Evolutionary conservation across 2,888 invertebrate species (phyloP).

Genomic region (Diaprepes abbreviatus): DNA sequence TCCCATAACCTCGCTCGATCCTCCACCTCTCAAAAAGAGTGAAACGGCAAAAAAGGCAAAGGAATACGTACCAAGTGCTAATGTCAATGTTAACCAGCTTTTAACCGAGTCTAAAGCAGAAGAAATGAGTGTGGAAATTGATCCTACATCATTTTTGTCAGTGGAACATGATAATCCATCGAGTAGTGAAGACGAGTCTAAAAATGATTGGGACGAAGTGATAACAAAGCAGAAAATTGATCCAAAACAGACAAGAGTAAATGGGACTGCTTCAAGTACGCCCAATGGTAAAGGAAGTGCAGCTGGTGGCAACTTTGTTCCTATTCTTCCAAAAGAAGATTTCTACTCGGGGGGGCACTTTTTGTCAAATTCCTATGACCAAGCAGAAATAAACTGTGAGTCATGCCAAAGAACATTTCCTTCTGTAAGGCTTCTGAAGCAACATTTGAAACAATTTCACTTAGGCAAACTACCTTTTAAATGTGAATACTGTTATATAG

Average conservation of each 20-base stretch:
- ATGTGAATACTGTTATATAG: constrained; percentile 61
- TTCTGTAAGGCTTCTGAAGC: constrained; percentile 58
- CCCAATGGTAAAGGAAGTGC: constrained; percentile 52
- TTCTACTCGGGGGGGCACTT: constrained; percentile 62
- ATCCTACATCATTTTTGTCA: constrained; percentile 61
- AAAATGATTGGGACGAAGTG: constrained; percentile 62
- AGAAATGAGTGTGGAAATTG: constrained; percentile 65
- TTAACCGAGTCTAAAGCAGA: constrained; percentile 62
- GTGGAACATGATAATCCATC: constrained; percentile 53
- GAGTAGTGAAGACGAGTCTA: constrained; percentile 37
- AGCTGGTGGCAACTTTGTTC: constrained; percentile 51
- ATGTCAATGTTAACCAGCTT: constrained; percentile 57
- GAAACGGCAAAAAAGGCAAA: constrained; percentile 48
- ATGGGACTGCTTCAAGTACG: constrained; percentile 50
- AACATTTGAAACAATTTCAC: constrained; percentile 62
- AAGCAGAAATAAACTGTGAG: constrained; percentile 58
- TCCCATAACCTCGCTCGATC: constrained; percentile 52
- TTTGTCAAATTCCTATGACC: constrained; percentile 55
- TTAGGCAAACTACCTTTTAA: constrained; percentile 62
- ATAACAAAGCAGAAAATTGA: constrained; percentile 59
- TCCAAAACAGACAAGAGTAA: constrained; percentile 50
- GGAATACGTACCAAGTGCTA: constrained; percentile 52
- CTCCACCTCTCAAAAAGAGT: constrained; percentile 44
- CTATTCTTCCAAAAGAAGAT: constrained; percentile 56
- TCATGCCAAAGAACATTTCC: constrained; percentile 60